phyloP scores from a whole-genome alignment of 2,113 vertebrate species.

The Tiliqua scincoides region DNA sequence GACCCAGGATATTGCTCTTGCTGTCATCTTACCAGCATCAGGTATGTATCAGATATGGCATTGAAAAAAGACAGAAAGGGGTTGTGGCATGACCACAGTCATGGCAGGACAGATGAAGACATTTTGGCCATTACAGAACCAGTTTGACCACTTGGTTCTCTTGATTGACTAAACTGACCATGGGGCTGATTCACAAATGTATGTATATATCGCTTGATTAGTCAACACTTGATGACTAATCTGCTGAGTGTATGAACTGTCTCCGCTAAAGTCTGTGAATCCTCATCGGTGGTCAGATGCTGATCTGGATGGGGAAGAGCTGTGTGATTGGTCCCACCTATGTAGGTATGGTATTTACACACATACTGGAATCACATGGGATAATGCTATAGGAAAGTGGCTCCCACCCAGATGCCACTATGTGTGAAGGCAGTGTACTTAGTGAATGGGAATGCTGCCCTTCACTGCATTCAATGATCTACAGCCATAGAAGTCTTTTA shows the following conservation, averaged over 20 bases:
- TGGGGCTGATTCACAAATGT: neutral
- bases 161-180: neutral
- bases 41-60: neutral
- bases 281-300: neutral
- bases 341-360: neutral
- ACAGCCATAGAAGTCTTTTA: neutral
- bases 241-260: neutral
- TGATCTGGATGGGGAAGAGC: neutral
- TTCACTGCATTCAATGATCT: neutral
- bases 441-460: neutral
- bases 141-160: neutral
- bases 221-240: neutral
- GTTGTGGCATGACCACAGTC: neutral
- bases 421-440: neutral
- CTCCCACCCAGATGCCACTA: neutral
- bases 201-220: neutral
- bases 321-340: neutral
- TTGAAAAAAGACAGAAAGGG: neutral
- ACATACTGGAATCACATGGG: neutral
- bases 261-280: neutral
- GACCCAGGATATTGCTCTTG: neutral
- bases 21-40: neutral
- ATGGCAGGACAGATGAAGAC: neutral
- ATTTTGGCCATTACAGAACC: neutral
- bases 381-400: neutral